These are phyloP conservation scores for Agriopis marginaria DNA, from an alignment of 2,888 invertebrate genomes.

Conservation along the genomic window DNA sequence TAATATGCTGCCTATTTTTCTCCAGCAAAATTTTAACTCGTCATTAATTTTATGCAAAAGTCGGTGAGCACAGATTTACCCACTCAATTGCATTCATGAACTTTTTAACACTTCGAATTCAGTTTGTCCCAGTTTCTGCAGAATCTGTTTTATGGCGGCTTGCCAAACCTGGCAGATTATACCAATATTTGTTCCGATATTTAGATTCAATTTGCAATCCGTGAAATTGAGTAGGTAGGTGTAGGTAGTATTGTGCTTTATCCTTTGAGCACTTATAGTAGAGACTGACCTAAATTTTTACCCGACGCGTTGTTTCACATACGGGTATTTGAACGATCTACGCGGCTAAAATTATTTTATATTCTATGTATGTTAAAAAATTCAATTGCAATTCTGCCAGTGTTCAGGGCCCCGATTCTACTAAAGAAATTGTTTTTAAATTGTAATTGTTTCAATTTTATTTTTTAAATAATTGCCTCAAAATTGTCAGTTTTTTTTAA, in stretches of 20 bases:
- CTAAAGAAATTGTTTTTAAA: too few relatives aligned
- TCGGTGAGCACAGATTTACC: constrained; percentile 1
- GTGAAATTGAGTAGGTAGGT: constrained; percentile 35
- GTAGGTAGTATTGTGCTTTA: not conserved
- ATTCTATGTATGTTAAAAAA: too few relatives aligned
- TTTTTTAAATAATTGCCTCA: too few relatives aligned
- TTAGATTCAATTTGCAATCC: constrained; percentile 28
- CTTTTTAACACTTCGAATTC: constrained; percentile 28
- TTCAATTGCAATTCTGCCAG: too few relatives aligned
- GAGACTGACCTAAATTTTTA: not conserved
- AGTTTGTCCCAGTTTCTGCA: constrained; percentile 32
- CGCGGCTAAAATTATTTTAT: too few relatives aligned
- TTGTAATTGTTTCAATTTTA: too few relatives aligned
- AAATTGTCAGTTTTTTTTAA: too few relatives aligned
- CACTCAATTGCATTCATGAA: constrained; percentile 18
- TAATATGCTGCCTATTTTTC: too few relatives aligned
- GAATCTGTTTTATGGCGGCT: constrained; percentile 24
- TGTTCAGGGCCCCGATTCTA: too few relatives aligned
- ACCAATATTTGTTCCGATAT: constrained; percentile 32
- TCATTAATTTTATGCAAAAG: not conserved
- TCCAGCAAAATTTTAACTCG: not conserved
- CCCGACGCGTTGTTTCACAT: too few relatives aligned
- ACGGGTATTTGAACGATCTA: too few relatives aligned
- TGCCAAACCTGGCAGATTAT: constrained; percentile 26
- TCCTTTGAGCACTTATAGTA: not conserved